Evolutionary conservation across 2,888 invertebrate species (phyloP), one percentile per base, ranked within the genome.

Genomic region (Molorchus minor): DNA sequence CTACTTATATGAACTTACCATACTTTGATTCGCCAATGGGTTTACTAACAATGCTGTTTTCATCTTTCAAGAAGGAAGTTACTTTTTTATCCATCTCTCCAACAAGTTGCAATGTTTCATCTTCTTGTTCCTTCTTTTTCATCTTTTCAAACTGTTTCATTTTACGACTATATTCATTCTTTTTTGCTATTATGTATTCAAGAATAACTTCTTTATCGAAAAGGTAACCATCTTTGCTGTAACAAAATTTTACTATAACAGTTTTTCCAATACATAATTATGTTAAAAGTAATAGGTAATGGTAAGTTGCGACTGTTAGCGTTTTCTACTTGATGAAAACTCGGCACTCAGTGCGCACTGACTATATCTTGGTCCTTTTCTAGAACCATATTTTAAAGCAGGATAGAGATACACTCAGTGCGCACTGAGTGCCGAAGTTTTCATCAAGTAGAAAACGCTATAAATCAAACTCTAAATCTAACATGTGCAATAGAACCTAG

Each of bases 191-290:
- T 54, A 99, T 91, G 71, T 98, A 98, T 76, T 97, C 93, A 1
- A 99, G 81, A 71, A 99, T 94, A 1, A 97, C 93, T 84, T 98
- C 97, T 76, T 98, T 97, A 77, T 99, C 99, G 79, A 93, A 99
- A 8, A 99, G 83, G 78, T 89, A 94, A 0, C 99, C 99, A 75
- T 98, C 94, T 78, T 88, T 88, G 8, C 81, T 80, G 62, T 38
- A 74, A 74, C 21, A 8, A 25, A 33, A 25, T 10, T 7, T 33
- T 3, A 33, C 7, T 33, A 33, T 7, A 3, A 33, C 5, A 25
- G 25, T 25, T 25, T 5, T 5, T 25, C 25, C 8, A 25, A 25
- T 8, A n/a, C n/a, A n/a, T n/a, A n/a, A n/a, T n/a, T n/a, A n/a
- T n/a, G n/a, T n/a, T n/a, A n/a, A n/a, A n/a, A n/a, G n/a, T n/a